Evolutionary conservation across 1,140 invertebrate genomes (phyloP).

Genomic region (Drosophila sucinea): DNA sequence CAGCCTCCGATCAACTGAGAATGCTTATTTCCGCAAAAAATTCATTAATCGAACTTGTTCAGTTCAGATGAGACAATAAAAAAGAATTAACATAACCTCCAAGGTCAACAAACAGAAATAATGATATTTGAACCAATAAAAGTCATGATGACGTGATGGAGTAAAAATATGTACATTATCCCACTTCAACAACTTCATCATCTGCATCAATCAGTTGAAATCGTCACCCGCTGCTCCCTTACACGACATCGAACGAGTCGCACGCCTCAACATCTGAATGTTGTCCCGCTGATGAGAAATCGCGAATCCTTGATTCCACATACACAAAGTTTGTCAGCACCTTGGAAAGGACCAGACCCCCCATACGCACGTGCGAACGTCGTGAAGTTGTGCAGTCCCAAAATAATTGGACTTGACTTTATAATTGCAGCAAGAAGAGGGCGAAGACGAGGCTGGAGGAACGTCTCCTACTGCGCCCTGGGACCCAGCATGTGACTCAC

Average conservation of each 20-base stretch:
- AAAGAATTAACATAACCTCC: too few species aligned
- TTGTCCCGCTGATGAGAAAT: slow-evolving; percentile 75
- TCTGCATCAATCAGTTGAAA: not conserved
- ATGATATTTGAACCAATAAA: not conserved
- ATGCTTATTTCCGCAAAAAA: too few species aligned
- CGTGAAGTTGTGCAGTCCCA: slow-evolving; percentile 18
- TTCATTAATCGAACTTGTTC: too few species aligned
- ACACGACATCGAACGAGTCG: slow-evolving; percentile 45
- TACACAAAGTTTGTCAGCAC: slow-evolving; percentile 41
- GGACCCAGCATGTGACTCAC: slow-evolving; percentile 61
- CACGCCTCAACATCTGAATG: slow-evolving; percentile 43
- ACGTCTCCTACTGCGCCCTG: slow-evolving; percentile 59
- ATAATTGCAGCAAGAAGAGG: slow-evolving; percentile 63
- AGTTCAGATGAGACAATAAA: too few species aligned
- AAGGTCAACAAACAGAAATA: too few species aligned
- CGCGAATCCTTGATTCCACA: slow-evolving; percentile 27
- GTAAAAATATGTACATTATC: not conserved
- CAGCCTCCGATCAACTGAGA: too few species aligned
- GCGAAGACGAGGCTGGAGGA: slow-evolving; percentile 6
- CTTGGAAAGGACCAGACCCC: slow-evolving; percentile 60
- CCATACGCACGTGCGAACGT: slow-evolving; percentile 79
- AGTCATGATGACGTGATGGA: not conserved
- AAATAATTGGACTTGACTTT: slow-evolving; percentile 78
- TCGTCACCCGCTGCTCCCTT: slow-evolving; percentile 9
- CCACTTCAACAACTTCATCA: not conserved